These are phyloP conservation scores for Heteromyza rotundicornis DNA, from an alignment of 2,888 invertebrate genomes.

Conservation along the genomic window DNA sequence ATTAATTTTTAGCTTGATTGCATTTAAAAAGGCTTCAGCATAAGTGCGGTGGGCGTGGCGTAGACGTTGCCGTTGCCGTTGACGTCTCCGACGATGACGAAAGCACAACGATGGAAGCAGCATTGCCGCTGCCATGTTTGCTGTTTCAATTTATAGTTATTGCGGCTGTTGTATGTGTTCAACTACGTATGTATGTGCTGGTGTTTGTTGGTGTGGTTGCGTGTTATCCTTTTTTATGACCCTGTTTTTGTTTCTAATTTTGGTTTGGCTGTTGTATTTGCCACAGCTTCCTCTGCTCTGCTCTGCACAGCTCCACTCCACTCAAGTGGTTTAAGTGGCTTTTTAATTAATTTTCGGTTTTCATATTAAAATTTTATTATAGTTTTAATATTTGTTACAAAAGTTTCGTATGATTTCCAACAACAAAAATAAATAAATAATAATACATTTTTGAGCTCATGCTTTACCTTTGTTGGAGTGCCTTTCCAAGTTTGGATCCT, in stretches of 20 bases:
- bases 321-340: conserved; percentile 38
- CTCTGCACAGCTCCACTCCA: too few relatives aligned
- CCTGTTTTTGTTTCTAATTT: conserved; percentile 24
- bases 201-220: conserved; percentile 19
- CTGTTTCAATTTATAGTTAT: conserved; percentile 45
- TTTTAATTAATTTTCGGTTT: conserved; percentile 38
- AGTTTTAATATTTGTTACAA: conserved; percentile 17
- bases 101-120: too few relatives aligned
- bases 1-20: conserved; percentile 62
- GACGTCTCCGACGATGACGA: too few relatives aligned
- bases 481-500: conserved; percentile 56
- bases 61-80: neutral
- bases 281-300: too few relatives aligned
- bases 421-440: too few relatives aligned
- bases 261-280: conserved; percentile 4
- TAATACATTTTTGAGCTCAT: neutral
- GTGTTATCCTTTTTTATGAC: conserved; percentile 24
- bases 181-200: conserved; percentile 10
- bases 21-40: conserved; percentile 47
- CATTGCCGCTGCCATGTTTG: neutral
- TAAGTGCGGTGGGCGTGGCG: neutral
- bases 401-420: conserved; percentile 16
- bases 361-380: conserved; percentile 35
- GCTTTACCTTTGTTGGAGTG: conserved; percentile 47
- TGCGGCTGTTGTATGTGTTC: conserved; percentile 34